Evolutionary conservation across 2,113 vertebrate species (phyloP).

Genomic region (Alosa alosa): DNA sequence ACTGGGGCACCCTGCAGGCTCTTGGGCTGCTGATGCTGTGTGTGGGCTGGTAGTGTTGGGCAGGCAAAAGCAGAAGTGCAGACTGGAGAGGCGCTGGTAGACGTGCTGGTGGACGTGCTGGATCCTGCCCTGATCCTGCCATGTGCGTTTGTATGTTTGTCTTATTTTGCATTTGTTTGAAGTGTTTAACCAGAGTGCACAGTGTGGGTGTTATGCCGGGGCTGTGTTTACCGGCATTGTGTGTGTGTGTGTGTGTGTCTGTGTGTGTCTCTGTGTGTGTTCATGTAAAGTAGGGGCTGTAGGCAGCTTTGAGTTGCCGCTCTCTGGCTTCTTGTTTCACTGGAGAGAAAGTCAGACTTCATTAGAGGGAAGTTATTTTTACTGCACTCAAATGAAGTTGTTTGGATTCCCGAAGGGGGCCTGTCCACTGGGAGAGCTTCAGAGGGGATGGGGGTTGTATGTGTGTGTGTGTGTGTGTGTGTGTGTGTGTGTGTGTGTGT

Average conservation of each 20-base stretch:
- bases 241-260: not conserved
- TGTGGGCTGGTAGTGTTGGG: too few species aligned
- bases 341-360: slow-evolving; percentile 31
- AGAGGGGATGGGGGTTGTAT: not conserved
- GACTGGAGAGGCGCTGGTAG: too few species aligned
- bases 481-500: not conserved
- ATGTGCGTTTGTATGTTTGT: not conserved
- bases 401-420: not conserved
- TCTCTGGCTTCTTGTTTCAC: slow-evolving; percentile 24
- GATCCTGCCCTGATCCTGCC: too few species aligned
- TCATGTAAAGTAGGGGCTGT: not conserved
- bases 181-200: too few species aligned
- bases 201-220: too few species aligned
- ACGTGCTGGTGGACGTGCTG: too few species aligned
- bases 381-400: slow-evolving; percentile 20
- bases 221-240: not conserved
- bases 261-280: not conserved
- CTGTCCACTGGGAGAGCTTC: not conserved
- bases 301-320: not conserved
- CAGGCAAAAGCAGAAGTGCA: too few species aligned
- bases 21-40: too few species aligned
- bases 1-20: too few species aligned
- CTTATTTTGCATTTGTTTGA: too few species aligned
- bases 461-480: too few species aligned
- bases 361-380: slow-evolving; percentile 31